Evolutionary conservation across 2,888 invertebrate genomes (phyloP).

Genomic region (Phrixothrix hirtus): DNA sequence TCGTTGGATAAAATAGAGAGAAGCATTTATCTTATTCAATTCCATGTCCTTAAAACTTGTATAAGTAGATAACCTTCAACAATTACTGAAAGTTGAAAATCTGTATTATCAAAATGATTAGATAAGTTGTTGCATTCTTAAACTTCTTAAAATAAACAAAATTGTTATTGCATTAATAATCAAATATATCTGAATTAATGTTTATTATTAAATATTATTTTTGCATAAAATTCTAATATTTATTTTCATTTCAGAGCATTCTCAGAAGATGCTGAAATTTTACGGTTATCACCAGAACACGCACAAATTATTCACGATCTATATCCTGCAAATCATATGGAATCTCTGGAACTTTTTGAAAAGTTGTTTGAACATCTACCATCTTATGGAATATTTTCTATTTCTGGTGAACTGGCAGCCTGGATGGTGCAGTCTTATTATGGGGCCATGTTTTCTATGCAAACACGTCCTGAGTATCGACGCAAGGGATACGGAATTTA

Average conservation of each 20-base stretch:
- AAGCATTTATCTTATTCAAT: too few relatives aligned
- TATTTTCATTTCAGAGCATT: conserved; percentile 13
- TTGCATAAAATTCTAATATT: conserved; percentile 1
- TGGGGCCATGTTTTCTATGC: conserved; percentile 92
- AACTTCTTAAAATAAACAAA: neutral
- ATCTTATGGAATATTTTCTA: conserved; percentile 78
- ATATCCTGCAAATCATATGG: conserved; percentile 88
- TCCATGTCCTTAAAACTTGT: too few relatives aligned
- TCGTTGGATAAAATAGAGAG: too few relatives aligned
- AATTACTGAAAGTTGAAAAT: too few relatives aligned
- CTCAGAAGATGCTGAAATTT: conserved; percentile 71
- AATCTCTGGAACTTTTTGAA: conserved; percentile 81
- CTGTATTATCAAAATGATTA: neutral
- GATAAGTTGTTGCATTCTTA: neutral
- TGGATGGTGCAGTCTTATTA: conserved; percentile 93
- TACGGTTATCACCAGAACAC: conserved; percentile 75
- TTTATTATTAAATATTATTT: too few relatives aligned
- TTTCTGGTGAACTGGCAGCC: conserved; percentile 74
- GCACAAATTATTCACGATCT: conserved; percentile 82
- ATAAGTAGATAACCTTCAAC: too few relatives aligned
- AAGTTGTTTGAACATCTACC: conserved; percentile 77
- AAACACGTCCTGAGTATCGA: conserved; percentile 65
- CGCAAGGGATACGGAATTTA: conserved; percentile 69
- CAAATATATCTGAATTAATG: too few relatives aligned
- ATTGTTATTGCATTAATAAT: too few relatives aligned